Conservation (phyloP, 2,797 vertebrate genomes). For the Notolabrus celidotus region DNA sequence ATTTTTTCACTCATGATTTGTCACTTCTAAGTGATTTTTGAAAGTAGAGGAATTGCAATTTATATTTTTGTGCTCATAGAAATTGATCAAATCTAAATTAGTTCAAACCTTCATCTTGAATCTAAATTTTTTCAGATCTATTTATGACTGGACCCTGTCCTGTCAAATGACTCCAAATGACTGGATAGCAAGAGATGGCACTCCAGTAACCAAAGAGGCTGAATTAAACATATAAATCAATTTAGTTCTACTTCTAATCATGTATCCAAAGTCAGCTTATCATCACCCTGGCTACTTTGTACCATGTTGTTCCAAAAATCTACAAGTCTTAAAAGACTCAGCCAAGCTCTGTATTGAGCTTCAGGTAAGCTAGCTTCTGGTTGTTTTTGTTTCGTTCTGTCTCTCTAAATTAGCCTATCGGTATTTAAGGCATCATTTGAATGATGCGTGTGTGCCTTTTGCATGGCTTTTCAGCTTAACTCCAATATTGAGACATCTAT, state of each 20-base stretch:
- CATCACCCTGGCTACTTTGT: background rate
- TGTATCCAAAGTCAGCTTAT: background rate
- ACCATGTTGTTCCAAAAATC: background rate
- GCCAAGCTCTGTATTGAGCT: background rate
- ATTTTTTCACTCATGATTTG: slow-evolving; percentile 13
- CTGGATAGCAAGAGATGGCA: too few species aligned
- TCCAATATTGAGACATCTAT: background rate
- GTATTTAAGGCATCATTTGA: too few species aligned
- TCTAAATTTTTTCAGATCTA: background rate
- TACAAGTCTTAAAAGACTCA: background rate
- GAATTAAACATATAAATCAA: background rate
- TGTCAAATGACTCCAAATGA: too few species aligned
- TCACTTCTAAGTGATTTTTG: background rate
- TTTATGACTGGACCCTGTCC: too few species aligned
- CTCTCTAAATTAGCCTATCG: too few species aligned
- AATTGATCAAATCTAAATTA: slow-evolving; percentile 32
- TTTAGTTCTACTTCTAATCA: background rate
- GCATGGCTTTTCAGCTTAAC: background rate
- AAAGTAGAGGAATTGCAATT: slow-evolving; percentile 1
- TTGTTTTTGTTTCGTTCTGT: background rate
- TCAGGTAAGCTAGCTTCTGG: too few species aligned
- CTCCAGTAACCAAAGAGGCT: background rate
- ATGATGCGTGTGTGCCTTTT: too few species aligned
- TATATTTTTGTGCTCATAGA: background rate
- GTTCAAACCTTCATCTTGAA: slow-evolving; percentile 19